Conservation (phyloP, 2,113 vertebrate genomes). For the Phycodurus eques region DNA sequence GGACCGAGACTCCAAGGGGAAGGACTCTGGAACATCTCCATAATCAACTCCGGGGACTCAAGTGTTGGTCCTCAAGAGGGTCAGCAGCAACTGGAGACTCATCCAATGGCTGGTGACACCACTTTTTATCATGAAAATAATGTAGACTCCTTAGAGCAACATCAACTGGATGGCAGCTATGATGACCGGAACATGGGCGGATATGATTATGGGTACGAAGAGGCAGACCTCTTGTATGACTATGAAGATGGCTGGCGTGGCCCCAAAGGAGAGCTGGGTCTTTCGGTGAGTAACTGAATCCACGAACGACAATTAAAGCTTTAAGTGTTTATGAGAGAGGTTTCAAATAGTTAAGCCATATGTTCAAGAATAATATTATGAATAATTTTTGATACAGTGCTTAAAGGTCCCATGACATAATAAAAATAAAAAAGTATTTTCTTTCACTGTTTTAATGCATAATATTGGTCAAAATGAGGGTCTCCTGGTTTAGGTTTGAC, state of each 20-base stretch:
- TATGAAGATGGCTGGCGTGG: slow-evolving; percentile 78
- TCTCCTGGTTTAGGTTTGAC: no score
- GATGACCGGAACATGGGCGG: slow-evolving; percentile 74
- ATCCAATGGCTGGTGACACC: slow-evolving; percentile 68
- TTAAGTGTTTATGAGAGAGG: background rate
- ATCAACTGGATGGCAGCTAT: slow-evolving; percentile 69
- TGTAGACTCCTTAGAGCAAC: slow-evolving; percentile 67
- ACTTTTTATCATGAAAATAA: slow-evolving; percentile 76
- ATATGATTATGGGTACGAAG: slow-evolving; percentile 87
- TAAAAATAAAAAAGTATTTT: no score
- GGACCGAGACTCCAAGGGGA: slow-evolving; percentile 19
- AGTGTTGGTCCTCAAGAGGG: slow-evolving; percentile 28
- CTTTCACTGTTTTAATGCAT: no score
- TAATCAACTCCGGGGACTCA: slow-evolving; percentile 30
- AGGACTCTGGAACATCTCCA: slow-evolving; percentile 56
- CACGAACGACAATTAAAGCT: slow-evolving; percentile 4
- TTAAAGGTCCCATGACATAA: background rate
- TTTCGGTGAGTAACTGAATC: slow-evolving; percentile 80
- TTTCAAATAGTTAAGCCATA: slow-evolving; percentile 17
- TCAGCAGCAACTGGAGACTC: slow-evolving; percentile 60
- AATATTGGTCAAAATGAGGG: no score
- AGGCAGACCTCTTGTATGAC: slow-evolving; percentile 80
- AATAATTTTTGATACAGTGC: slow-evolving; percentile 31
- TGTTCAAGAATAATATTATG: slow-evolving; percentile 6
- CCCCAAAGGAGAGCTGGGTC: slow-evolving; percentile 90